Percentiles rank a stretch among this genome's conserved stretches.
phyloP scores from a whole-genome alignment of 2,888 invertebrate genomes.

The Cheilosia soror region DNA sequence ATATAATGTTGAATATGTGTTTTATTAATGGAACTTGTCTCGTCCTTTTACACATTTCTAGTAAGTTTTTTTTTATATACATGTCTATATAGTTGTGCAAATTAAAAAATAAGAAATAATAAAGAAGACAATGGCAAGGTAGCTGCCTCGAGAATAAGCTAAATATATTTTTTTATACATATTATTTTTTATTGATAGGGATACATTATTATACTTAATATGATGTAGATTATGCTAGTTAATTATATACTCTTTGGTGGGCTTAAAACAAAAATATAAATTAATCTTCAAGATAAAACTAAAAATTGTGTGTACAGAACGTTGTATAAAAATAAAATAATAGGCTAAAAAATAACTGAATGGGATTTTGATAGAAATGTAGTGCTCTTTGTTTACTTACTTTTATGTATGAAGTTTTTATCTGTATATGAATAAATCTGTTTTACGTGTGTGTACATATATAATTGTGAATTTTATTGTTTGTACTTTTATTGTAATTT shows the following conservation, averaged over 20 bases:
- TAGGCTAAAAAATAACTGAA: background rate
- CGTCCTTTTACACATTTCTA: background rate
- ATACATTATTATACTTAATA: background rate
- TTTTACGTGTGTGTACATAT: background rate
- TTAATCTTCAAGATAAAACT: background rate
- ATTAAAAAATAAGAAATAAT: background rate
- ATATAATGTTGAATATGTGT: background rate
- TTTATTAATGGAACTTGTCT: background rate
- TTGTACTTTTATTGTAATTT: background rate
- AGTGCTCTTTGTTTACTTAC: background rate
- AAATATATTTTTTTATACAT: background rate
- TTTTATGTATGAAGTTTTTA: background rate
- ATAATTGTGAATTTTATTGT: background rate
- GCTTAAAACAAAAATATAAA: slow-evolving; percentile 27
- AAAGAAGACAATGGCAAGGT: slow-evolving; percentile 15
- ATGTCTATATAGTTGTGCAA: background rate
- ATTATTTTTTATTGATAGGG: background rate
- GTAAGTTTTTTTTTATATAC: background rate
- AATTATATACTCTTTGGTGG: slow-evolving; percentile 52
- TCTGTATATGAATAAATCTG: background rate
- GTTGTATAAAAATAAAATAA: slow-evolving; percentile 1
- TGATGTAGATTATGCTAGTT: background rate
- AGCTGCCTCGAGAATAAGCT: slow-evolving; percentile 39
- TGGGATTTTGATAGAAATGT: background rate
- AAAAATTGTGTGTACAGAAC: background rate